phyloP scores from a whole-genome alignment of 2,797 vertebrate genomes.

The Lacerta viridis region DNA sequence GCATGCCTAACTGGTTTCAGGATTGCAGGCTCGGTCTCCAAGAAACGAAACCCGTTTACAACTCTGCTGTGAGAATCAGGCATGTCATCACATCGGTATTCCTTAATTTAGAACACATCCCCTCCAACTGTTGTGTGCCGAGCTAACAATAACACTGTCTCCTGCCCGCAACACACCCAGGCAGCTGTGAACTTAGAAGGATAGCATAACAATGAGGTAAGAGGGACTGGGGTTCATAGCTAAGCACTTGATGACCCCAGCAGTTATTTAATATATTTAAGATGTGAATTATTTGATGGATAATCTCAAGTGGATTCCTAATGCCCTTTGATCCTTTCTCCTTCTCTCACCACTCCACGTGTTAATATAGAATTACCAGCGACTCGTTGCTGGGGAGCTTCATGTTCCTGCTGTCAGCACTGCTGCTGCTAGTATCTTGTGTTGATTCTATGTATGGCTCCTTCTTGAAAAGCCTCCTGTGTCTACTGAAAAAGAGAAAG shows the following conservation, averaged over 20 bases:
- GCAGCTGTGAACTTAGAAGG: conserved; percentile 79
- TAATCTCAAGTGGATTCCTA: conserved; percentile 78
- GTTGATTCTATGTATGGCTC: conserved; percentile 79
- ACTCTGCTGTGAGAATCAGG: conserved; percentile 70
- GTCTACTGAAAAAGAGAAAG: conserved; percentile 79
- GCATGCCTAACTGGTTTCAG: background rate
- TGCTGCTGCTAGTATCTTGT: conserved; percentile 74
- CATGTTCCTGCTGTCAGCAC: conserved; percentile 75
- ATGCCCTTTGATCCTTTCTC: conserved; percentile 75
- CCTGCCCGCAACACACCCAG: conserved; percentile 74
- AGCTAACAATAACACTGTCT: conserved; percentile 80
- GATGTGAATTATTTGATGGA: conserved; percentile 79
- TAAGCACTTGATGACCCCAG: conserved; percentile 73
- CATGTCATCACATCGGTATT: conserved; percentile 79
- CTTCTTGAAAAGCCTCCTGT: conserved; percentile 76
- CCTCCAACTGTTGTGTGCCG: conserved; percentile 74
- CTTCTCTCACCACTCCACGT: conserved; percentile 60
- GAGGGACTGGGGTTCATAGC: conserved; percentile 76
- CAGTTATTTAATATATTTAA: conserved; percentile 80
- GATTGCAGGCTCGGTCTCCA: conserved; percentile 36
- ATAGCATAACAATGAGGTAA: conserved; percentile 82
- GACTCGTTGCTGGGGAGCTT: conserved; percentile 68
- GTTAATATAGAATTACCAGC: conserved; percentile 76
- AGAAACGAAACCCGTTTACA: conserved; percentile 59
- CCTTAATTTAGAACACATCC: conserved; percentile 79